These are phyloP conservation scores for Neoscelio sp. DNA, from an alignment of 2,888 invertebrate species.

Conservation along the genomic window DNA sequence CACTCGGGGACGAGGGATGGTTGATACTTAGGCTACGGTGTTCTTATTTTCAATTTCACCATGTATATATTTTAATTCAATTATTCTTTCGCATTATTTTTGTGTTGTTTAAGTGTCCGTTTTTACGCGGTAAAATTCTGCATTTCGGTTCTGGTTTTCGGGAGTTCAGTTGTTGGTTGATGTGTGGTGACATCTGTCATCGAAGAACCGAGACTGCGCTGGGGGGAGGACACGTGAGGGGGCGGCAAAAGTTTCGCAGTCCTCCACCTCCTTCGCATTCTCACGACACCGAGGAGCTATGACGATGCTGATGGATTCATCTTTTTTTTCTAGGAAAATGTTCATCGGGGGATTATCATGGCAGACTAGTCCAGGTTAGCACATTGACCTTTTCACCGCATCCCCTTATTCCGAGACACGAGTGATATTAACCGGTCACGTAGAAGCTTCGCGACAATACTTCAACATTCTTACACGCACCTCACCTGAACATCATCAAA, in stretches of 20 bases:
- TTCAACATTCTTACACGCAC: conserved; percentile 6
- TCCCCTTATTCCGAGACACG: conserved; percentile 18
- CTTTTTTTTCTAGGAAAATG: conserved; percentile 98
- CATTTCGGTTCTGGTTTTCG: conserved; percentile 57
- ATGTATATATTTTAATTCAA: background rate
- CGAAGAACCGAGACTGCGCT: conserved; percentile 74
- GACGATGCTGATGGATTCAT: conserved; percentile 80
- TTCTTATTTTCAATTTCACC: conserved; percentile 63
- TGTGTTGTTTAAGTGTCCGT: conserved; percentile 59
- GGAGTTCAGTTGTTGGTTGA: conserved; percentile 79
- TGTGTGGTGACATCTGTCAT: conserved; percentile 80
- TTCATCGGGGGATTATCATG: conserved; percentile 99
- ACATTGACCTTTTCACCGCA: conserved; percentile 39
- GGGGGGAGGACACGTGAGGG: conserved; percentile 68
- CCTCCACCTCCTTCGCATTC: conserved; percentile 74
- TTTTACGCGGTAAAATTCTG: conserved; percentile 42
- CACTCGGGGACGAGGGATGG: conserved; percentile 34
- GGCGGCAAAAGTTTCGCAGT: conserved; percentile 73
- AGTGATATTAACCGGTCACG: background rate
- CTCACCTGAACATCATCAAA: conserved; percentile 1
- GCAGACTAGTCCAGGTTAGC: conserved; percentile 99
- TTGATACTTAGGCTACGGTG: conserved; percentile 46
- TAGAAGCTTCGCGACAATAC: conserved; percentile 14
- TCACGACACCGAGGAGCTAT: conserved; percentile 69
- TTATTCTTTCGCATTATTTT: conserved; percentile 35